Percentiles rank a stretch among this genome's conserved stretches.
These are phyloP conservation scores for Xestia rhomboidea DNA, from an alignment of 2,888 invertebrate species.

Conservation along the genomic window DNA sequence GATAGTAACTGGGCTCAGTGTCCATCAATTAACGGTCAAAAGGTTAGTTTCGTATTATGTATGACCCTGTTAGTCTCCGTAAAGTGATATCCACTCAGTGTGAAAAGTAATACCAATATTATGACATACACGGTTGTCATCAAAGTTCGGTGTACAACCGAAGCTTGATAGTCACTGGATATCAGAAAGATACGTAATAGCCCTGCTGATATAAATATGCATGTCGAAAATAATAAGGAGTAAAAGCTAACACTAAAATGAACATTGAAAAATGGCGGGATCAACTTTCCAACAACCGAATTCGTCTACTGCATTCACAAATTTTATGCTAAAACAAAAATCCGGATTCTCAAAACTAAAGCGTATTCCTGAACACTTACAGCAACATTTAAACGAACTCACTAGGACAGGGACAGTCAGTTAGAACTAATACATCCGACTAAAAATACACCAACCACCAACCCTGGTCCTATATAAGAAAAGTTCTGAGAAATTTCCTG, in stretches of 20 bases:
- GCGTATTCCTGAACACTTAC: background rate
- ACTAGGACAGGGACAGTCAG: background rate
- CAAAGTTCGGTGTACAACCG: too few relatives aligned
- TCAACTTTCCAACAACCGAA: background rate
- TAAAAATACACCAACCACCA: background rate
- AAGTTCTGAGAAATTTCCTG: conserved; percentile 8
- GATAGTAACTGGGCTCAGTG: too few relatives aligned
- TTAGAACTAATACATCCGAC: background rate
- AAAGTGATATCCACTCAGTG: too few relatives aligned
- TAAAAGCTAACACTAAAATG: background rate
- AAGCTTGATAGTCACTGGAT: too few relatives aligned
- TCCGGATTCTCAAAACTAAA: background rate
- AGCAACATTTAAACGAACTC: background rate
- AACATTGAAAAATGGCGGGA: background rate
- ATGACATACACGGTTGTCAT: too few relatives aligned
- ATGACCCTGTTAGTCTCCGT: too few relatives aligned
- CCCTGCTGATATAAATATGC: too few relatives aligned
- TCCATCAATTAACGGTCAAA: too few relatives aligned
- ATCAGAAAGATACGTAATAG: too few relatives aligned
- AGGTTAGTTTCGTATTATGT: too few relatives aligned
- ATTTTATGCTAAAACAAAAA: background rate
- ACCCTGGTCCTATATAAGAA: background rate
- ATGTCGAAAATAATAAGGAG: too few relatives aligned
- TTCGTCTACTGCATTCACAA: background rate
- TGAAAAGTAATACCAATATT: too few relatives aligned